Evolutionary conservation across 2,113 vertebrate species (phyloP).

Genomic region (Pogona vitticeps): DNA sequence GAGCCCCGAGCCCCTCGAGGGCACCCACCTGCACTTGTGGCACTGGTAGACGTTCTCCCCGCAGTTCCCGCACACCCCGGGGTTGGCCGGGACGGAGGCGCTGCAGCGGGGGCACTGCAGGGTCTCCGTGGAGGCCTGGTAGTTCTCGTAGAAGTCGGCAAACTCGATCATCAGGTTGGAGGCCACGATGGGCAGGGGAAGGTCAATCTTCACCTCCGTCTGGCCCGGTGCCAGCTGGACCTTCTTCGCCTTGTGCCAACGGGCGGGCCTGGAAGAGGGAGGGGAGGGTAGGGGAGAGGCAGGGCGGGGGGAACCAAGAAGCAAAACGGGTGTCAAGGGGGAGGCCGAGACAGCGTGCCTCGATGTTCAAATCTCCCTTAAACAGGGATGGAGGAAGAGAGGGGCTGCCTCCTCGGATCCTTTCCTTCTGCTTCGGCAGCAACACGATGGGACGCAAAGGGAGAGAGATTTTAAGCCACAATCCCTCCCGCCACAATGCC

Average conservation of each 20-base stretch:
- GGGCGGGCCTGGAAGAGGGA: conserved; percentile 82
- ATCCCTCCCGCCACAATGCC: conserved; percentile 65
- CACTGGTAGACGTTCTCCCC: conserved; percentile 98
- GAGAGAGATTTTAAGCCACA: conserved; percentile 69
- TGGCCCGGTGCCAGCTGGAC: conserved; percentile 95
- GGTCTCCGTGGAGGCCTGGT: conserved; percentile 97
- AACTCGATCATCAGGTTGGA: conserved; percentile 99
- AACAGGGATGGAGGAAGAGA: conserved; percentile 58
- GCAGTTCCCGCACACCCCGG: conserved; percentile 96
- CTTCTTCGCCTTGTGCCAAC: conserved; percentile 99
- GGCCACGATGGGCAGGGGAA: conserved; percentile 94
- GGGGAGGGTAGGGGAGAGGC: accelerated
- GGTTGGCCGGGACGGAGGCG: conserved; percentile 96
- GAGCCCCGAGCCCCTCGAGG: too few species aligned
- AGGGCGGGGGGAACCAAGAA: neutral
- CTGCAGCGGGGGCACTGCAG: conserved; percentile 97
- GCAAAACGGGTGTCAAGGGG: too few species aligned
- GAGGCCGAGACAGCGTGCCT: too few species aligned
- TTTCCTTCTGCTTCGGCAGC: conserved; percentile 61
- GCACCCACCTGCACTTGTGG: conserved; percentile 93
- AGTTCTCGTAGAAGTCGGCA: conserved; percentile 98
- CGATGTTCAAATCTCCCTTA: conserved; percentile 59
- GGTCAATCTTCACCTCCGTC: conserved; percentile 97
- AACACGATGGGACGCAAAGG: conserved; percentile 61
- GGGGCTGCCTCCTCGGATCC: conserved; percentile 52